These are phyloP conservation scores for Druceiella hillmani DNA, from an alignment of 2,888 invertebrate genomes.

Conservation along the genomic window DNA sequence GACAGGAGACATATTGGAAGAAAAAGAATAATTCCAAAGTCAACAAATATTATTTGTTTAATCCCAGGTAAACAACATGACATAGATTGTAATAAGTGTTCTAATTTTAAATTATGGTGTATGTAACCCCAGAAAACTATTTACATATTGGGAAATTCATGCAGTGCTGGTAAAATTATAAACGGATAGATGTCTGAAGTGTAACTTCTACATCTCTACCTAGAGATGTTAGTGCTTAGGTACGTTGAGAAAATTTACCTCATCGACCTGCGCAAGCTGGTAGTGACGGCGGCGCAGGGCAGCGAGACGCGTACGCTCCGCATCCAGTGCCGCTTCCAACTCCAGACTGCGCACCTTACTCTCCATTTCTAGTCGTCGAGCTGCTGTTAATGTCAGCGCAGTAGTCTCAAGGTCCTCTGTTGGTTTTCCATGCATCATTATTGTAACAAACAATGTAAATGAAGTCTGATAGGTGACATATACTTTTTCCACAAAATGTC, in stretches of 20 bases:
- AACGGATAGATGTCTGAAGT: slow-evolving; percentile 5
- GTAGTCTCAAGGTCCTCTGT: slow-evolving; percentile 86
- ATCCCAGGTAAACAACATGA: too few relatives aligned
- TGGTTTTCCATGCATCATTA: not conserved
- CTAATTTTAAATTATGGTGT: too few relatives aligned
- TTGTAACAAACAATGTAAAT: slow-evolving; percentile 3
- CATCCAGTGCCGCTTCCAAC: slow-evolving; percentile 84
- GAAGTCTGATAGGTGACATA: too few relatives aligned
- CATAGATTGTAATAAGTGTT: too few relatives aligned
- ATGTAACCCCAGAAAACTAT: too few relatives aligned
- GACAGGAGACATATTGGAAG: too few relatives aligned
- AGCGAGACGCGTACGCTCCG: slow-evolving; percentile 79
- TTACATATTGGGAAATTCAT: too few relatives aligned
- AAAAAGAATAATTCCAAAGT: too few relatives aligned
- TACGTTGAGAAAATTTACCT: slow-evolving; percentile 36
- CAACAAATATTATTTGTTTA: too few relatives aligned
- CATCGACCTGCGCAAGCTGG: slow-evolving; percentile 66
- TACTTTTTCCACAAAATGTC: too few relatives aligned
- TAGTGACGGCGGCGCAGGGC: slow-evolving; percentile 91
- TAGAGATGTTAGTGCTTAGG: too few relatives aligned
- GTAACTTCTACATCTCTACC: slow-evolving; percentile 6
- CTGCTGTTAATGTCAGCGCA: slow-evolving; percentile 85
- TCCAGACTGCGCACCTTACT: slow-evolving; percentile 92
- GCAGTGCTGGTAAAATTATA: not conserved
- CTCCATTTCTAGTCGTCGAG: slow-evolving; percentile 96